Conservation (phyloP, 2,113 vertebrate genomes). For the Seriola quinqueradiata region DNA sequence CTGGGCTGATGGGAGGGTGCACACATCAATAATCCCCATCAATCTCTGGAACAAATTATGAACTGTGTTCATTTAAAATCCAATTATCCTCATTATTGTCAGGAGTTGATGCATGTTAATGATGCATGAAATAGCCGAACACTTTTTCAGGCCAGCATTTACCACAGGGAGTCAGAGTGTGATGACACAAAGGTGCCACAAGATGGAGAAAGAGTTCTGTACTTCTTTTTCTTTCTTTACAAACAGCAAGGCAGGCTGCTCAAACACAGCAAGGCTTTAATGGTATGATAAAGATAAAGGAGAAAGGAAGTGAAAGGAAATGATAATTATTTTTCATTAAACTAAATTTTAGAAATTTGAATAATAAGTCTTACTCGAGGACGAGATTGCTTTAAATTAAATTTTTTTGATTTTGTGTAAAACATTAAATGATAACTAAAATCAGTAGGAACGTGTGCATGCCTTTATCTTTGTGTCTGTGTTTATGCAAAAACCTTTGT, state of each 20-base stretch:
- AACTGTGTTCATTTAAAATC: conserved; percentile 78
- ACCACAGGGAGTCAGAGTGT: not conserved
- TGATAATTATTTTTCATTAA: conserved; percentile 17
- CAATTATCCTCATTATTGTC: conserved; percentile 78
- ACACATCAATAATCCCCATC: conserved; percentile 72
- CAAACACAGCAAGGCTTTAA: not conserved
- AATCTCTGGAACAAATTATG: conserved; percentile 68
- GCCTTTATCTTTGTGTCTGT: not conserved
- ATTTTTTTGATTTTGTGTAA: not conserved
- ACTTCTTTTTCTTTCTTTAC: not conserved
- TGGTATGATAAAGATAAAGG: conserved; percentile 1
- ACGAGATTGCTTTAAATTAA: not conserved
- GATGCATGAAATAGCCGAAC: conserved; percentile 70
- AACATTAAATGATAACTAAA: conserved; percentile 12
- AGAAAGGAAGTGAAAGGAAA: not conserved
- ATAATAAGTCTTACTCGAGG: not conserved
- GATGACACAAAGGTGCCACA: conserved; percentile 20
- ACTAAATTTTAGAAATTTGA: conserved; percentile 28
- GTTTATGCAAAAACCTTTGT: not conserved
- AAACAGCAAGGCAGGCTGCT: not conserved
- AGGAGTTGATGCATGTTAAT: conserved; percentile 71
- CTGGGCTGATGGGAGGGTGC: conserved; percentile 14
- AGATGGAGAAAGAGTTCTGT: conserved; percentile 58
- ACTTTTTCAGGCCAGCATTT: conserved; percentile 18
- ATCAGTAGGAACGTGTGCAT: not conserved